A percentile compares a stretch with the other conserved stretches of the same genome.
These are phyloP conservation scores for Cinclus mexicanus DNA, from an alignment of 2,113 vertebrate species.

Conservation along the genomic window DNA sequence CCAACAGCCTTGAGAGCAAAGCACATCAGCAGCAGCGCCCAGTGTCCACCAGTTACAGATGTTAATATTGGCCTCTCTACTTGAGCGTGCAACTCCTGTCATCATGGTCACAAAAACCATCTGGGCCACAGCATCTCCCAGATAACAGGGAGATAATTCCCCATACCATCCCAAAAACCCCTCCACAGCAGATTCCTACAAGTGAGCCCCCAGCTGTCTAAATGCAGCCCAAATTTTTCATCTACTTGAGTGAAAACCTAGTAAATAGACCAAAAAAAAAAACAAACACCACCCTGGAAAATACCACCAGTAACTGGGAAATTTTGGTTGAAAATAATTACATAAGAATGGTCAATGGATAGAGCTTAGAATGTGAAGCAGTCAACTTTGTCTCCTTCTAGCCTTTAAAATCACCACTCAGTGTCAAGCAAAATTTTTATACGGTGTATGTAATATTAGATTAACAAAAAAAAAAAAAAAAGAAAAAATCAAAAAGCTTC, in stretches of 20 bases:
- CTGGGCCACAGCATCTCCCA: not conserved
- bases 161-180: not conserved
- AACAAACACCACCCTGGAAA: not conserved
- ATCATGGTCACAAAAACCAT: fast-evolving
- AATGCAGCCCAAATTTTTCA: not conserved
- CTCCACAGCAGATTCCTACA: not conserved
- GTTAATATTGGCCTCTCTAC: not conserved
- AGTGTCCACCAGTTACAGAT: fast-evolving
- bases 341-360: not conserved
- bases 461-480: not conserved
- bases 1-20: not conserved
- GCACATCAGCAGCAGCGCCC: not conserved
- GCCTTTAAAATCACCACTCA: not conserved
- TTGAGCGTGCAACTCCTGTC: not conserved
- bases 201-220: not conserved
- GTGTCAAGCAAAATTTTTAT: not conserved
- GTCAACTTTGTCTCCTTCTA: not conserved
- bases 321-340: not conserved
- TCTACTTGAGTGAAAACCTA: not conserved
- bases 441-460: not conserved
- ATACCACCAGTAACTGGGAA: not conserved
- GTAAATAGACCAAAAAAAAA: not conserved
- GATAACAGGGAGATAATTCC: no score
- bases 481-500: not conserved
- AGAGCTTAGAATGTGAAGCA: not conserved